A percentile compares a stretch with the other conserved stretches of the same genome.
Evolutionary conservation across 2,113 vertebrate genomes (phyloP).

Genomic region (Solea senegalensis): DNA sequence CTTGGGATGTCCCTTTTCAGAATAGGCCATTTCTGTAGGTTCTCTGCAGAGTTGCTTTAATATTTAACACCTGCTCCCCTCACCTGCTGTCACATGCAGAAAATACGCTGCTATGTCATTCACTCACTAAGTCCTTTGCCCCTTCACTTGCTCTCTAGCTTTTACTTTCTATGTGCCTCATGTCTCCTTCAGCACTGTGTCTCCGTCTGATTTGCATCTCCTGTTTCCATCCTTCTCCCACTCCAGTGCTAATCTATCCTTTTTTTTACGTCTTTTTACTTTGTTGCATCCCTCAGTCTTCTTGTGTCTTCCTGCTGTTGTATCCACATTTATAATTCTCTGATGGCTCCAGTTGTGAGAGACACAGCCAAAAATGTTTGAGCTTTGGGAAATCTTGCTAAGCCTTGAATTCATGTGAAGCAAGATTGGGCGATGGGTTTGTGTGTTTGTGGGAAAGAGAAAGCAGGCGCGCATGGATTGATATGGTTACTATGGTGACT

Average conservation of each 20-base stretch:
- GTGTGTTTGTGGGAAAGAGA: conserved; percentile 3
- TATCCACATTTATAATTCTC: conserved; percentile 28
- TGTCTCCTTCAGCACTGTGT: neutral
- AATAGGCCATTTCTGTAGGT: conserved; percentile 66
- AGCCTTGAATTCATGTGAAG: conserved; percentile 46
- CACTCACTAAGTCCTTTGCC: conserved; percentile 35
- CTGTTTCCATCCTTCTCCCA: neutral
- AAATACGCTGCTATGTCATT: conserved; percentile 56
- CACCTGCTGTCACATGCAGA: conserved; percentile 69
- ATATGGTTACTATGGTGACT: conserved; percentile 62
- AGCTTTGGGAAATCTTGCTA: conserved; percentile 47
- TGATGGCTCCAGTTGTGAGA: conserved; percentile 24
- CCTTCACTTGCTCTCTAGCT: conserved; percentile 19
- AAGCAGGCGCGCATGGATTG: conserved; percentile 17
- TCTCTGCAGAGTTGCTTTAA: conserved; percentile 62
- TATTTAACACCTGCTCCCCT: conserved; percentile 70
- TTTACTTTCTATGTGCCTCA: conserved; percentile 1
- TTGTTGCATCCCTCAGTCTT: conserved; percentile 2
- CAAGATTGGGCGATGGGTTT: conserved; percentile 43
- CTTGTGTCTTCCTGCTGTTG: conserved; percentile 1
- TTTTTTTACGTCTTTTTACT: conserved; percentile 14
- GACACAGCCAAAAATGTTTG: conserved; percentile 30
- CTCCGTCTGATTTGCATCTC: conserved; percentile 4
- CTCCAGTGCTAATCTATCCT: conserved; percentile 9
- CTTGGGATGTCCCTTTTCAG: conserved; percentile 70